A percentile compares a stretch with the other conserved stretches of the same genome.
Evolutionary conservation across 2,113 vertebrate species (phyloP).

Genomic region (Procapra przewalskii): DNA sequence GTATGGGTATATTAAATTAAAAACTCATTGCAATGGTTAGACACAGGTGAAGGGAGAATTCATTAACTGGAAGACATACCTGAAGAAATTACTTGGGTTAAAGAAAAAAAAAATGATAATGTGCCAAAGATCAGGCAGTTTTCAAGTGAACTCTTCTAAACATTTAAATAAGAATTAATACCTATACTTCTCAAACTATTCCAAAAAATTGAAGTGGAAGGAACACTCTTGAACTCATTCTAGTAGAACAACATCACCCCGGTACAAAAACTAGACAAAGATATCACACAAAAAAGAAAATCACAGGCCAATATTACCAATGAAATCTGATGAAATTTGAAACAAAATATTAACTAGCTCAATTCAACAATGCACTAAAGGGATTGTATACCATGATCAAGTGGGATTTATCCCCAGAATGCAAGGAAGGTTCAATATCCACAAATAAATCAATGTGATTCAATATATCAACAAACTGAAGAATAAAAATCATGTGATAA

Average conservation of each 20-base stretch:
- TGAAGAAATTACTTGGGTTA: neutral
- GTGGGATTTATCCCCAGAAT: neutral
- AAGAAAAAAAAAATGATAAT: neutral
- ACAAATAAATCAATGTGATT: neutral
- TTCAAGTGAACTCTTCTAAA: neutral
- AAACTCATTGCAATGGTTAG: neutral
- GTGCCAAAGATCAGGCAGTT: neutral
- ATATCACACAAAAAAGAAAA: neutral
- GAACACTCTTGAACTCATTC: neutral
- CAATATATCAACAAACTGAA: neutral
- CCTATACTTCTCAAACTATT: neutral
- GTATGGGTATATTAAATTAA: neutral
- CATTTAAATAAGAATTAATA: neutral
- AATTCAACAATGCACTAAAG: neutral
- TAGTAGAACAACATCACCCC: neutral
- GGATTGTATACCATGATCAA: neutral
- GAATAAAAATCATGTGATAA: neutral
- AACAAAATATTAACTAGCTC: neutral
- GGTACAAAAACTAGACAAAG: neutral
- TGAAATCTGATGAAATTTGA: neutral
- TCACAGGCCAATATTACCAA: neutral
- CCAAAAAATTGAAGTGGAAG: neutral
- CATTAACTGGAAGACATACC: neutral
- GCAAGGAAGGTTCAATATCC: neutral
- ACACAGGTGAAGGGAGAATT: neutral